Evolutionary conservation across 2,888 invertebrate species (phyloP).

Genomic region (Nowickia ferox): DNA sequence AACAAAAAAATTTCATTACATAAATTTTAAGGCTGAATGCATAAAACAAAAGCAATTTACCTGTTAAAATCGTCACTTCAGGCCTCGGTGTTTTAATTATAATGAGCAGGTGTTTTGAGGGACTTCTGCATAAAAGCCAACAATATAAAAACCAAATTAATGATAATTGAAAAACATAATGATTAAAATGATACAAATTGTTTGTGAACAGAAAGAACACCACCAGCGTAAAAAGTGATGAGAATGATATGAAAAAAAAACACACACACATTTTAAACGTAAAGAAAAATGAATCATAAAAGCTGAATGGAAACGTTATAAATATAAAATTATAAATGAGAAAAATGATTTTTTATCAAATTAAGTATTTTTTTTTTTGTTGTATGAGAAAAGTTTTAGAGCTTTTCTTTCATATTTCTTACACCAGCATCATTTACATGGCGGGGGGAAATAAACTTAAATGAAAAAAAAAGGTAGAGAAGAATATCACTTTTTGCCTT

Average conservation of each 20-base stretch:
- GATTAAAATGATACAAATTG: slow-evolving; percentile 67
- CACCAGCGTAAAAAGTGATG: slow-evolving; percentile 1
- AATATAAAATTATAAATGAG: slow-evolving; percentile 41
- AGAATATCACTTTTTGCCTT: background rate
- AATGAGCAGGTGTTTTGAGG: slow-evolving; percentile 63
- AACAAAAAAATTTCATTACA: too few species aligned
- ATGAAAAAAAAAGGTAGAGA: background rate
- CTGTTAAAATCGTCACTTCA: background rate
- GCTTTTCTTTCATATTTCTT: background rate
- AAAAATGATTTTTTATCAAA: slow-evolving; percentile 48
- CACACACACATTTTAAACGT: background rate
- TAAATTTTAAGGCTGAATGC: background rate
- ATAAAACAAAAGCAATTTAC: background rate
- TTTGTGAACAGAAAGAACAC: slow-evolving; percentile 36
- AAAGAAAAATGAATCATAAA: background rate
- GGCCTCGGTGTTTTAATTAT: slow-evolving; percentile 41
- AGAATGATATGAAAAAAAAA: background rate
- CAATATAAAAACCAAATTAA: slow-evolving; percentile 61
- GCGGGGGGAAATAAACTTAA: background rate
- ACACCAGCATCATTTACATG: background rate
- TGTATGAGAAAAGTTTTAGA: slow-evolving; percentile 50
- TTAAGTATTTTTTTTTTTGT: slow-evolving; percentile 27
- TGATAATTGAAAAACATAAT: slow-evolving; percentile 68
- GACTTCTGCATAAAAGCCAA: slow-evolving; percentile 59
- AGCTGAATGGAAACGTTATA: slow-evolving; percentile 23